Percentiles rank a stretch among this genome's conserved stretches.
Evolutionary conservation across 1,140 invertebrate genomes (phyloP).

Genomic region (Grapholita molesta): DNA sequence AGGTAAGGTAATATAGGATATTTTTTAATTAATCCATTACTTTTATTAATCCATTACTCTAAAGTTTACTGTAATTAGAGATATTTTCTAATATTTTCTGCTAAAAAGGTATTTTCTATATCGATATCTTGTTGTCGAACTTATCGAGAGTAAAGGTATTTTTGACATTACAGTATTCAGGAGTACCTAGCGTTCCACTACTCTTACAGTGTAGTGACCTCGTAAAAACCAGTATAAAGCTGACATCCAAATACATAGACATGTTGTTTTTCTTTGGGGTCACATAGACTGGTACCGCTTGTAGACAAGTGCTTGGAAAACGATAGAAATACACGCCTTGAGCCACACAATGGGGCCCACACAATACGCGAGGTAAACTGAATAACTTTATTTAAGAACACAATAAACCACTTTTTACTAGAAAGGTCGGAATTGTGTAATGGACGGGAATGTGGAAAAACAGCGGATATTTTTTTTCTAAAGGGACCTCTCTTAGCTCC

Average conservation of each 20-base stretch:
- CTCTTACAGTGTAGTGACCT: not conserved
- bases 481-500: not conserved
- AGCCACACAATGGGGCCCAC: conserved; percentile 45
- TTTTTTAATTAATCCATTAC: too few relatives aligned
- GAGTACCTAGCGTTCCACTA: not conserved
- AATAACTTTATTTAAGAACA: conserved; percentile 72
- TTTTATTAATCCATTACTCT: too few relatives aligned
- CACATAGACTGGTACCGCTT: not conserved
- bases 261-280: not conserved
- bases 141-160: not conserved
- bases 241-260: not conserved
- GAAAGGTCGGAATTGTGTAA: conserved; percentile 47
- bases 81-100: too few relatives aligned
- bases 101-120: not conserved
- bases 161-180: not conserved
- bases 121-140: not conserved
- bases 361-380: conserved; percentile 61
- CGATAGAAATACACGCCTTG: not conserved
- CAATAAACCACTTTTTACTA: conserved; percentile 68
- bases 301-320: not conserved
- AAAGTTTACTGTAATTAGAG: too few relatives aligned
- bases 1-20: too few relatives aligned
- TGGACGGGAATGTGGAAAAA: conserved; percentile 33
- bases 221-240: not conserved
- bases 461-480: conserved; percentile 25